Percentiles rank a stretch among this genome's conserved stretches.
These are phyloP conservation scores for Strigamia transsilvanica DNA, from an alignment of 2,888 invertebrate genomes.

Conservation along the genomic window DNA sequence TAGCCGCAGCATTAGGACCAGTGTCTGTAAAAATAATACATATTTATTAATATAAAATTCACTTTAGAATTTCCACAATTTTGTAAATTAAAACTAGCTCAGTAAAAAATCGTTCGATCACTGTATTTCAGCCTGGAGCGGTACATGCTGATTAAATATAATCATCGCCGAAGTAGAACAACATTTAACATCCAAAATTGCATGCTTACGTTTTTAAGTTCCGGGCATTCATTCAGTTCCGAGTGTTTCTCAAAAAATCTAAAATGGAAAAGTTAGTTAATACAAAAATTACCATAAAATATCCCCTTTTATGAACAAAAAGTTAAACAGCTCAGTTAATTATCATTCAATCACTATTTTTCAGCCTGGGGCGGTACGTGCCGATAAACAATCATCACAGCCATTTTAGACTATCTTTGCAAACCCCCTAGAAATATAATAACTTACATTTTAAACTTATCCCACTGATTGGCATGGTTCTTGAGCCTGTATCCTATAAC, in stretches of 20 bases:
- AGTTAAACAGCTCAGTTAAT: neutral
- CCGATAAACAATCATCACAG: neutral
- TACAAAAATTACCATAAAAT: too few relatives aligned
- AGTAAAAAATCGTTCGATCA: neutral
- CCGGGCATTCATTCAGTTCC: neutral
- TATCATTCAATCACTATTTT: neutral
- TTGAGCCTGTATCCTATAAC: too few relatives aligned
- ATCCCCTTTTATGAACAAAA: neutral
- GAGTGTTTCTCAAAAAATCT: too few relatives aligned
- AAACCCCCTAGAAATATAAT: neutral
- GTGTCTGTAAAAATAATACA: too few relatives aligned
- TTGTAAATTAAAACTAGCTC: neutral
- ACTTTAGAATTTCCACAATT: neutral
- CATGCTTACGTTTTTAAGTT: neutral
- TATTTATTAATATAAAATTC: too few relatives aligned
- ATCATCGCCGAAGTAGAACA: neutral
- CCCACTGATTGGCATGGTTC: too few relatives aligned
- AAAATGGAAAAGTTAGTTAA: too few relatives aligned
- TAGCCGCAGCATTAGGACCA: too few relatives aligned
- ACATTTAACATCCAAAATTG: neutral
- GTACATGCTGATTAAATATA: neutral
- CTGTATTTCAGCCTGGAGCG: neutral
- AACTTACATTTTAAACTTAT: neutral
- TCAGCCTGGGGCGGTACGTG: neutral
- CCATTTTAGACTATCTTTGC: neutral